Evolutionary conservation across 2,797 vertebrate species (phyloP).

Genomic region (Periparus ater): DNA sequence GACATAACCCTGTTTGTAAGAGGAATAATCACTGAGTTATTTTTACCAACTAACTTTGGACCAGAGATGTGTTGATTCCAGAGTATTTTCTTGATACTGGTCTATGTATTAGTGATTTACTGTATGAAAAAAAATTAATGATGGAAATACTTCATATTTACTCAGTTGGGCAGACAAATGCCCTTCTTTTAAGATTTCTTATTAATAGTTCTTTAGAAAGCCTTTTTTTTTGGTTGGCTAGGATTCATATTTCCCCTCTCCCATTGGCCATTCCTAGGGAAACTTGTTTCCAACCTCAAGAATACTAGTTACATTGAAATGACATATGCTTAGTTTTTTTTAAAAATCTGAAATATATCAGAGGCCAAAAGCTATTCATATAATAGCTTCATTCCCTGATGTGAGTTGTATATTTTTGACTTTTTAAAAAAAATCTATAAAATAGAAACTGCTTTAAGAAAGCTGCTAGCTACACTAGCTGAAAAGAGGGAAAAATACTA

Average conservation of each 20-base stretch:
- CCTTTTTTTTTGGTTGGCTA: not conserved
- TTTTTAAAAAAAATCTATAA: not conserved
- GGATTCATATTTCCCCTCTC: constrained; percentile 3
- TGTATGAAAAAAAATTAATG: not conserved
- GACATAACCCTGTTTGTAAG: constrained; percentile 14
- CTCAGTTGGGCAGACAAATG: constrained; percentile 14
- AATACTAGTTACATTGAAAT: constrained; percentile 4
- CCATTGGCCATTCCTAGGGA: not conserved
- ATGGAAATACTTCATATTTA: constrained; percentile 39
- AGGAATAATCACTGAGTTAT: constrained; percentile 13
- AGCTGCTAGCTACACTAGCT: not conserved
- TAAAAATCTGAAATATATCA: constrained; percentile 1
- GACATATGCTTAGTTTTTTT: not conserved
- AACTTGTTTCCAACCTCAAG: constrained; percentile 21
- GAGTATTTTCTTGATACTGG: constrained; percentile 24
- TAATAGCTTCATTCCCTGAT: constrained; percentile 28
- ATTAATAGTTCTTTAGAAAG: constrained; percentile 9
- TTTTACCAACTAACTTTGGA: constrained; percentile 45
- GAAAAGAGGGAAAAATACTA: not conserved
- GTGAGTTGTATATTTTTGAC: not conserved
- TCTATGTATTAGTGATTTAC: constrained; percentile 6
- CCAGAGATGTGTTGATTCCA: not conserved
- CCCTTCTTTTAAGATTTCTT: constrained; percentile 16
- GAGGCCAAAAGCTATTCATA: not conserved
- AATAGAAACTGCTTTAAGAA: not conserved